Evolutionary conservation across 2,888 invertebrate species (phyloP), one percentile per base, ranked within the genome.

Genomic region (Abrostola tripartita): DNA sequence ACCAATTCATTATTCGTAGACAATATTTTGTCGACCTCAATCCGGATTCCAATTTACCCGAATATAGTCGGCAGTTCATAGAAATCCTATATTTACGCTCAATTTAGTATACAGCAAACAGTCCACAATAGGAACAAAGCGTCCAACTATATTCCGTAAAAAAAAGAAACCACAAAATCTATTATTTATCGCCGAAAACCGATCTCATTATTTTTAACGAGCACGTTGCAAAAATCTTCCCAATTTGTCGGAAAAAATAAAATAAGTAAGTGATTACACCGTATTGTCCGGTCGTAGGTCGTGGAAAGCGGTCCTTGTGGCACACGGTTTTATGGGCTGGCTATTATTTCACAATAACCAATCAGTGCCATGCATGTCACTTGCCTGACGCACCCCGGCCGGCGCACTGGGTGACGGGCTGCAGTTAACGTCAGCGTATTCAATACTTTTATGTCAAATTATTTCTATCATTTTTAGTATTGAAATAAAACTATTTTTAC

Each of bases 161-260:
- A 80, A 84, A 81, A 82, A 75, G 78, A 76, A 75, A 78, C 79
- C 77, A 64, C 70, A 67, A 81, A 86, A 83, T 81, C 83, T 84
- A 85, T 88, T 87, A 88, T 89, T 89, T 89, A 88, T 88, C 82
- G 84, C 82, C 84, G 59, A 85, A 83, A 86, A 86, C 82, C 84
- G 84, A 84, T 84, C 89, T 92, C 93, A 92, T 93, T 93, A 93
- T 92, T 92, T 93, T 91, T 93, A 93, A 93, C 92, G 89, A 93
- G 88, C 85, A 82, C 83, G 88, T 87, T 88, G 85, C 90, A 91
- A 89, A 90, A 91, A 90, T 89, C 87, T 87, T 85, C 81, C 87
- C 91, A 92, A 90, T 92, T 90, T 91, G 86, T 85, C 78, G 87
- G 84, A 90, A 89, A 86, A 63, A 68, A 81, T 81, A 83, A 85